These are phyloP conservation scores for Listrodromus nycthemerus DNA, from an alignment of 2,888 invertebrate genomes.

Conservation along the genomic window DNA sequence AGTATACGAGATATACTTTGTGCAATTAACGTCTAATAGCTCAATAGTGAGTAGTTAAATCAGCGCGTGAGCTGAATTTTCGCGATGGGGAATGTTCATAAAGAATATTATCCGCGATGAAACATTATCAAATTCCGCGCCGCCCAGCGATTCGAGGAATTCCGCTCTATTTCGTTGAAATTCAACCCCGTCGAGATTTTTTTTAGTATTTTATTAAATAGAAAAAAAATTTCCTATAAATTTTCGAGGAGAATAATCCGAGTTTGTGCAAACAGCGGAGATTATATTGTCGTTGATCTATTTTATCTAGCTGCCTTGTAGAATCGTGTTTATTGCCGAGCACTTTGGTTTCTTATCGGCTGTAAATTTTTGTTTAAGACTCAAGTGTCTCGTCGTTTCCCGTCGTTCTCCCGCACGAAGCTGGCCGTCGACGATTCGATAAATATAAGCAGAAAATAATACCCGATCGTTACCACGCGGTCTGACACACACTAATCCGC, in stretches of 20 bases:
- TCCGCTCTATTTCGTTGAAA: too few relatives aligned
- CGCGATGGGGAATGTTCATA: too few relatives aligned
- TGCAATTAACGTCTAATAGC: not conserved
- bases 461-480: slow-evolving; percentile 29
- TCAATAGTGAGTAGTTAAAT: not conserved
- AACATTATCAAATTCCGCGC: not conserved
- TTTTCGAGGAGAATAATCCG: slow-evolving; percentile 4
- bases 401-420: not conserved
- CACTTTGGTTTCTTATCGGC: slow-evolving; percentile 34
- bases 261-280: not conserved
- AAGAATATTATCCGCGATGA: not conserved
- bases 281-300: slow-evolving; percentile 5
- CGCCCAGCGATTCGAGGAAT: too few relatives aligned
- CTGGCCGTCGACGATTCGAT: not conserved
- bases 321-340: slow-evolving; percentile 13
- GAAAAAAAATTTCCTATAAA: too few relatives aligned
- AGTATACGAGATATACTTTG: not conserved
- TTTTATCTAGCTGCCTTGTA: not conserved
- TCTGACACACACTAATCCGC: slow-evolving; percentile 40
- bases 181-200: too few relatives aligned
- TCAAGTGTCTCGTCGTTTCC: slow-evolving; percentile 7
- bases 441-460: slow-evolving; percentile 20
- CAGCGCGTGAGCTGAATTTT: too few relatives aligned
- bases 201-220: too few relatives aligned
- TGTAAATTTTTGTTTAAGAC: slow-evolving; percentile 31